Percentiles rank a stretch among this genome's conserved stretches.
Evolutionary conservation across 2,888 invertebrate species (phyloP).

Genomic region (Andrena flavipes): DNA sequence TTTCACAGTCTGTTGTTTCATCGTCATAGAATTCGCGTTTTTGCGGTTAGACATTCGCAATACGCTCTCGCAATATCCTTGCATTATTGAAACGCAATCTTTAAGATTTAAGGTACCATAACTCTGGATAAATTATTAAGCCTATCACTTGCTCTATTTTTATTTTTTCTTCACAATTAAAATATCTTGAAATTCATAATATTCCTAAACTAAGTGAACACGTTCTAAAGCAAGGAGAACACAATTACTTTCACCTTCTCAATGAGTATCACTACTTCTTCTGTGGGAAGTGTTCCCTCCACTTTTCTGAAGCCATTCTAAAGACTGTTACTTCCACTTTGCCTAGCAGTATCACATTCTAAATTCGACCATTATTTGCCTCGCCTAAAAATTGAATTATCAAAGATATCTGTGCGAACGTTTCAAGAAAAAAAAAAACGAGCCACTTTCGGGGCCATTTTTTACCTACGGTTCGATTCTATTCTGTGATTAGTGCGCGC

Average conservation of each 20-base stretch:
- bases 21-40: slow-evolving; percentile 41
- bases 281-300: no score
- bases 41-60: slow-evolving; percentile 37
- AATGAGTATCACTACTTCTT: no score
- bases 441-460: background rate
- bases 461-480: slow-evolving; percentile 35
- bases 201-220: no score
- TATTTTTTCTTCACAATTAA: background rate
- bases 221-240: no score
- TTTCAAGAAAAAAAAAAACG: no score
- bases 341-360: no score
- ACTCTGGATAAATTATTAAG: background rate
- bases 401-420: background rate
- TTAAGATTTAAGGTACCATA: background rate
- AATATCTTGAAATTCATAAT: background rate
- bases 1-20: slow-evolving; percentile 13
- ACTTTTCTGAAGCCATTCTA: background rate
- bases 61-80: slow-evolving; percentile 37
- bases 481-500: slow-evolving; percentile 35
- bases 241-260: no score
- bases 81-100: slow-evolving; percentile 20
- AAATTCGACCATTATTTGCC: no score
- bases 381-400: background rate
- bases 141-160: background rate
- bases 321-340: background rate